Percentiles rank a stretch among this genome's conserved stretches.
Evolutionary conservation across 2,888 invertebrate species (phyloP).

Genomic region (Agrypnus murinus): DNA sequence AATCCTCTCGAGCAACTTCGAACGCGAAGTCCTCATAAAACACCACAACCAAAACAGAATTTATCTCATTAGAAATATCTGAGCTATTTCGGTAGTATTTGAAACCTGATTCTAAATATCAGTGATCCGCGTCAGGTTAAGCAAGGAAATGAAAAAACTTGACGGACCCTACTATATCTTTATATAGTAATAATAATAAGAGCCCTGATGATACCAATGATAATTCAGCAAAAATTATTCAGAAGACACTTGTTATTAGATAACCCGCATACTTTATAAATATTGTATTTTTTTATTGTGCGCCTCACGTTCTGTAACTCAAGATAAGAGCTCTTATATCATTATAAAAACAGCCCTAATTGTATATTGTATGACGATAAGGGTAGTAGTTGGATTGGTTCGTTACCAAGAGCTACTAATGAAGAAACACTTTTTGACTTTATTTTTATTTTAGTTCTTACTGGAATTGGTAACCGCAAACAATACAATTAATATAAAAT

Average conservation of each 20-base stretch:
- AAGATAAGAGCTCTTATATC: conserved; percentile 41
- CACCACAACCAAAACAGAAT: no score
- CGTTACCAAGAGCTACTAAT: no score
- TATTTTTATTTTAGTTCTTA: background rate
- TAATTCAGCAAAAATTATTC: background rate
- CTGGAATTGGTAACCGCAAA: conserved; percentile 7
- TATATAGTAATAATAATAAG: no score
- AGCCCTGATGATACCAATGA: background rate
- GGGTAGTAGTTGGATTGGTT: conserved; percentile 22
- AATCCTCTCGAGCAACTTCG: no score
- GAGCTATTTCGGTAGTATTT: no score
- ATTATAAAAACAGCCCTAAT: conserved; percentile 34
- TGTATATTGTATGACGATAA: conserved; percentile 30
- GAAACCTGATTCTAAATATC: no score
- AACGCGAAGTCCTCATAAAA: no score
- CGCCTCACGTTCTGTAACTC: conserved; percentile 36
- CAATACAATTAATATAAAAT: conserved; percentile 2
- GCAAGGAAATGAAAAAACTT: conserved; percentile 25
- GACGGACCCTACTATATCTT: background rate
- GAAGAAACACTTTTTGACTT: background rate
- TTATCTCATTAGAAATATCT: no score
- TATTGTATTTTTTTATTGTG: conserved; percentile 37
- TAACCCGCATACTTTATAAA: conserved; percentile 38
- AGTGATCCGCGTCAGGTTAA: conserved; percentile 7
- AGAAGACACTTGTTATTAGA: background rate